These are phyloP conservation scores for Troilus luridus DNA, from an alignment of 2,888 invertebrate genomes.

Conservation along the genomic window DNA sequence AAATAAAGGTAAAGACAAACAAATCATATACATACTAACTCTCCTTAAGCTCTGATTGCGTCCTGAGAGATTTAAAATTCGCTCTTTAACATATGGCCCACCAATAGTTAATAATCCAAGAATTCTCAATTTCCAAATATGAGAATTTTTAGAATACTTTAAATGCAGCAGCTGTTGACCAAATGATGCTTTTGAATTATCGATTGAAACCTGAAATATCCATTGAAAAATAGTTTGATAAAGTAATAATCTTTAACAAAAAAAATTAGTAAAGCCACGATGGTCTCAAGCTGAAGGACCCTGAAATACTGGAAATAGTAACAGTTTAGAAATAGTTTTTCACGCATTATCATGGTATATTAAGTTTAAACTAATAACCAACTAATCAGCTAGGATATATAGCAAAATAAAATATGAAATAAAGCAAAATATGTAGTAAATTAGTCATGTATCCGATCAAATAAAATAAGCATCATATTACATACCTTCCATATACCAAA, in stretches of 20 bases:
- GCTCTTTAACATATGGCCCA: constrained; percentile 65
- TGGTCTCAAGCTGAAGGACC: too few species aligned
- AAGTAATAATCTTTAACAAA: neutral
- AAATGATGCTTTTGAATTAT: constrained; percentile 73
- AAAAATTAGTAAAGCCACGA: neutral
- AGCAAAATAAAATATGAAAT: too few species aligned
- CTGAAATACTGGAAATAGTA: too few species aligned
- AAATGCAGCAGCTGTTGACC: constrained; percentile 88
- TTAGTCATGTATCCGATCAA: neutral
- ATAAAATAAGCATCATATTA: constrained; percentile 11
- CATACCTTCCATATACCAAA: constrained; percentile 76
- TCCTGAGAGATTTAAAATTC: constrained; percentile 55
- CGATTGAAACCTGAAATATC: constrained; percentile 65
- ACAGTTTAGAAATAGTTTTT: too few species aligned
- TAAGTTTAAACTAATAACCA: too few species aligned
- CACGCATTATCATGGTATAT: too few species aligned
- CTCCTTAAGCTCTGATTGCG: constrained; percentile 36
- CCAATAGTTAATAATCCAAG: constrained; percentile 65
- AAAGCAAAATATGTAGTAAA: too few species aligned
- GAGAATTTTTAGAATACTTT: constrained; percentile 74
- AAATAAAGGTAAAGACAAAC: neutral
- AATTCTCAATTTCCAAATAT: constrained; percentile 62
- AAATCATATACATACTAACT: constrained; percentile 46
- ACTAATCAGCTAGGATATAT: too few species aligned
- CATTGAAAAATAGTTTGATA: neutral